phyloP scores from a whole-genome alignment of 2,797 vertebrate species.

The Mergus octosetaceus region DNA sequence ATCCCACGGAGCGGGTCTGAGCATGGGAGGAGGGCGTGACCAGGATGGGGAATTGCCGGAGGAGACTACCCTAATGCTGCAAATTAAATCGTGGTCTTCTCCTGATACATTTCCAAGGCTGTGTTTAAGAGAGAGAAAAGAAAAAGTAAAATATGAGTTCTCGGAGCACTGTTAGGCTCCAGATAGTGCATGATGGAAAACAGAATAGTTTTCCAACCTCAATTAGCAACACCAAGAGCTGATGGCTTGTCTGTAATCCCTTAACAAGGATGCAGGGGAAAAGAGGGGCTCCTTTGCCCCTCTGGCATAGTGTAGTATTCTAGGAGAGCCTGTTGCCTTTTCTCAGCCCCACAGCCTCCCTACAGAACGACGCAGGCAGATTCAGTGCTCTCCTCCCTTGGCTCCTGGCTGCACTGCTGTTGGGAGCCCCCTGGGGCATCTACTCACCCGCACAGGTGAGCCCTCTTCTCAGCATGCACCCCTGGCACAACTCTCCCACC shows the following conservation, averaged over 20 bases:
- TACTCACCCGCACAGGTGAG: neutral
- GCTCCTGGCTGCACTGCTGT: accelerated
- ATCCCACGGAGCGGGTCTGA: neutral
- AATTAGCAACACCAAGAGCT: neutral
- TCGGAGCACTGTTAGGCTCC: neutral
- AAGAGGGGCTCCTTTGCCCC: neutral
- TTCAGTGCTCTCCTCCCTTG: neutral
- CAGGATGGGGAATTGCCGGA: neutral
- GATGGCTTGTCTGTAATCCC: neutral
- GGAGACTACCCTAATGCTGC: neutral
- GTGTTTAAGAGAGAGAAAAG: neutral
- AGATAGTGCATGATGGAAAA: neutral
- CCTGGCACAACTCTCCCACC: neutral
- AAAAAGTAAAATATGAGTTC: neutral
- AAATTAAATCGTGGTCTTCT: neutral
- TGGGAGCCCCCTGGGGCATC: neutral
- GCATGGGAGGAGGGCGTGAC: accelerated
- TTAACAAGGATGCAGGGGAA: neutral
- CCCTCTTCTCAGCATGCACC: neutral
- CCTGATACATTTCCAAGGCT: neutral
- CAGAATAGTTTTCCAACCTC: neutral
- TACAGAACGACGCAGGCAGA: neutral
- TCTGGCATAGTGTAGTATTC: neutral
- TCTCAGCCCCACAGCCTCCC: neutral
- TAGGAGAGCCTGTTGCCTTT: neutral